Percentiles rank a stretch among this genome's conserved stretches.
These are phyloP conservation scores for Ariolimax columbianus DNA, from an alignment of 2,888 invertebrate genomes.

Conservation along the genomic window DNA sequence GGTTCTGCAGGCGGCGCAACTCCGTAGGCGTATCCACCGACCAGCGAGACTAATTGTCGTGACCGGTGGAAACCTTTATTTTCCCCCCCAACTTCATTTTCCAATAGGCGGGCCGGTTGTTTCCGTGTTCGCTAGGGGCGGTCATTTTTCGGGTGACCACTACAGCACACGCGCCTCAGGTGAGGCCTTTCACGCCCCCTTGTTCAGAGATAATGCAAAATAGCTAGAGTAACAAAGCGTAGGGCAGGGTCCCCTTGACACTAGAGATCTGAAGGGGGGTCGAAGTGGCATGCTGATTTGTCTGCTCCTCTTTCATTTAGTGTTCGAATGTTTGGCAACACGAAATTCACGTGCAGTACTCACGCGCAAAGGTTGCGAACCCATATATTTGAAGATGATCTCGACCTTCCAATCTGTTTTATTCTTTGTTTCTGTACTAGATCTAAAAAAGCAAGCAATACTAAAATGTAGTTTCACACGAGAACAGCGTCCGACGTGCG, in stretches of 20 bases:
- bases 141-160: constrained; percentile 34
- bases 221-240: constrained; percentile 15
- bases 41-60: constrained; percentile 13
- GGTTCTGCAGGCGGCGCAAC: constrained; percentile 2
- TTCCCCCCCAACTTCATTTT: background rate
- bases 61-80: background rate
- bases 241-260: constrained; percentile 3
- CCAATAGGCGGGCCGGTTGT: constrained; percentile 17
- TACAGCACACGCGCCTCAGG: background rate
- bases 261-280: background rate
- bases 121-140: constrained; percentile 10
- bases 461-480: no score
- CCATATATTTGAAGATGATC: background rate
- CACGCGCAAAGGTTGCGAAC: background rate
- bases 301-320: background rate
- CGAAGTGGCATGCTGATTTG: constrained; percentile 9
- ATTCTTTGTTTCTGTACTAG: background rate
- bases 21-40: constrained; percentile 10
- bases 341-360: background rate
- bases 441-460: no score
- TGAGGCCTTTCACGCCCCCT: background rate
- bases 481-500: no score
- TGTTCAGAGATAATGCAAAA: constrained; percentile 28
- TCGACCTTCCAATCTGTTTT: background rate
- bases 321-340: constrained; percentile 4